phyloP scores from a whole-genome alignment of 1,140 invertebrate genomes.

The Amphibalanus amphitrite region DNA sequence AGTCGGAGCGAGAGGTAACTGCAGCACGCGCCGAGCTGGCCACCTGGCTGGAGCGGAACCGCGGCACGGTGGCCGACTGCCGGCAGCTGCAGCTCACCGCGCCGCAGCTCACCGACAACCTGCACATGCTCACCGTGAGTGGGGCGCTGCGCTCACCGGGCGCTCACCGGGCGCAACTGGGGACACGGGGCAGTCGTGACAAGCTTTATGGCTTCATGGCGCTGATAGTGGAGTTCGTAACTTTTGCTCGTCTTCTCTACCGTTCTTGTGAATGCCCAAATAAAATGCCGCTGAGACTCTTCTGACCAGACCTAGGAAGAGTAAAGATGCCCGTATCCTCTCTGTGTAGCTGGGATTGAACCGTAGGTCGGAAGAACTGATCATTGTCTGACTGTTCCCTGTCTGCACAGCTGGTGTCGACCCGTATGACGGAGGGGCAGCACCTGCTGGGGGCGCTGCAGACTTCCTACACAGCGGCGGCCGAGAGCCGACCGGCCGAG shows the following conservation, averaged over 20 bases:
- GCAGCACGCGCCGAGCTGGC: slow-evolving; percentile 65
- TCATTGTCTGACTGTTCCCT: no score
- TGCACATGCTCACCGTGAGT: no score
- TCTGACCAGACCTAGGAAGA: no score
- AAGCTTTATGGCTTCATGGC: slow-evolving; percentile 15
- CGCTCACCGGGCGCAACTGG: no score
- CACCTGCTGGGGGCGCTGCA: slow-evolving; percentile 57
- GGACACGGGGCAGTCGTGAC: no score
- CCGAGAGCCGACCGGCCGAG: slow-evolving; percentile 56
- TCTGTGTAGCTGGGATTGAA: no score
- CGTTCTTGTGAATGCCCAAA: no score
- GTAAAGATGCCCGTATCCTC: no score
- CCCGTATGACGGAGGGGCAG: slow-evolving; percentile 63
- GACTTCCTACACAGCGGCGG: slow-evolving; percentile 64
- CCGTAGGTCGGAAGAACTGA: no score
- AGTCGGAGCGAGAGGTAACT: slow-evolving; percentile 69
- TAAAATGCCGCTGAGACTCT: no score
- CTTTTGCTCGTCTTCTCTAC: slow-evolving; percentile 38
- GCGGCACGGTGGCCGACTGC: slow-evolving; percentile 60
- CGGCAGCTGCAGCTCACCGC: slow-evolving; percentile 25
- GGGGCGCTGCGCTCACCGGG: no score
- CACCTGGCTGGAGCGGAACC: slow-evolving; percentile 56
- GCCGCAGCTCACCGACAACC: no score
- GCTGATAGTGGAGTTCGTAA: slow-evolving; percentile 46
- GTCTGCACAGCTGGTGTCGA: slow-evolving; percentile 35